A percentile compares a stretch with the other conserved stretches of the same genome.
phyloP scores from a whole-genome alignment of 2,888 invertebrate species.

The Ditylenchus weischeri region DNA sequence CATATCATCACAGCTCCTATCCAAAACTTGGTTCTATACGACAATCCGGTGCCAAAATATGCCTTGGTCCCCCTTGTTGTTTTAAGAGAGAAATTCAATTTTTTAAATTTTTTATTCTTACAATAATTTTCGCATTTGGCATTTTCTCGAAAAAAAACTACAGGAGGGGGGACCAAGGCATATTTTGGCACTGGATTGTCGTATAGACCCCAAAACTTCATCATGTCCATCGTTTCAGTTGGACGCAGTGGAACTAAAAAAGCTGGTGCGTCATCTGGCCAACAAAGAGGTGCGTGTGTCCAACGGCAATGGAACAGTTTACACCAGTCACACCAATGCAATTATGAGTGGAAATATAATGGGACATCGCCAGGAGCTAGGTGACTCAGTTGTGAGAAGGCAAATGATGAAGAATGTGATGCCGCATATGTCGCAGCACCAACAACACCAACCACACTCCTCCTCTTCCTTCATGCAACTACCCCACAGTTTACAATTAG shows the following conservation, averaged over 20 bases:
- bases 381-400: conserved; percentile 29
- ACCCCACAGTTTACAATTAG: conserved; percentile 16
- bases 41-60: no score
- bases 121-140: no score
- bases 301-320: conserved; percentile 7
- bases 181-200: no score
- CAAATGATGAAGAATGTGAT: conserved; percentile 31
- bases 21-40: no score
- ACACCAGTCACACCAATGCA: neutral
- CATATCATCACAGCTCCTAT: no score
- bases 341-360: conserved; percentile 1
- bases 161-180: no score
- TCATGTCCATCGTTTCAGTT: conserved; percentile 24
- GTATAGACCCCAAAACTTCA: no score
- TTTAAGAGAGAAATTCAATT: no score
- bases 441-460: no score
- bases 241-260: conserved; percentile 40
- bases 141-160: no score
- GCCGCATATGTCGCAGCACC: conserved; percentile 8
- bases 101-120: no score
- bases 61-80: no score
- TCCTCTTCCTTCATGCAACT: neutral
- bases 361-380: conserved; percentile 22
- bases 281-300: conserved; percentile 7
- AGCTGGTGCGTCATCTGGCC: conserved; percentile 43